These are phyloP conservation scores for Chirona hameri DNA, from an alignment of 2,888 invertebrate species.

Conservation along the genomic window DNA sequence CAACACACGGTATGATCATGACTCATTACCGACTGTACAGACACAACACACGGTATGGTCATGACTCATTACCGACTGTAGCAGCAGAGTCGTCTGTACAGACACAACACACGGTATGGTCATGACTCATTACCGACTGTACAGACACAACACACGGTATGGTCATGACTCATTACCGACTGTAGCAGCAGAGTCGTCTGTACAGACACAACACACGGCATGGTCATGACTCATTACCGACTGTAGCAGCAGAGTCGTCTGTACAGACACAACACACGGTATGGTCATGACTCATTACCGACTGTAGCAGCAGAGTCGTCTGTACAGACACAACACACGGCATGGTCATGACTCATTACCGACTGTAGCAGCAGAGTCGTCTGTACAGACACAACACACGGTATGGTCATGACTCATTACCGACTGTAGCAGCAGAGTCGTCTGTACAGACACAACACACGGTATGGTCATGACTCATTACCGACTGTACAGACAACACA, in stretches of 20 bases:
- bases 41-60: neutral
- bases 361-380: slow-evolving; percentile 24
- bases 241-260: slow-evolving; percentile 23
- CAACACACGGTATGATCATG: too few relatives aligned
- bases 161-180: neutral
- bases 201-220: too few relatives aligned
- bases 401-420: neutral
- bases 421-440: slow-evolving; percentile 5
- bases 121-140: neutral
- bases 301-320: slow-evolving; percentile 25
- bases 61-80: neutral
- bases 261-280: neutral
- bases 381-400: neutral
- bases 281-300: neutral
- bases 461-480: neutral
- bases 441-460: neutral
- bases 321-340: neutral
- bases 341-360: neutral
- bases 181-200: slow-evolving; percentile 23
- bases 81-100: neutral
- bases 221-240: neutral
- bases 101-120: neutral
- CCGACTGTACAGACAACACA: neutral
- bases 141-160: neutral
- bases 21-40: neutral